Conservation (phyloP, 2,113 vertebrate species). For the Rattus rattus region DNA sequence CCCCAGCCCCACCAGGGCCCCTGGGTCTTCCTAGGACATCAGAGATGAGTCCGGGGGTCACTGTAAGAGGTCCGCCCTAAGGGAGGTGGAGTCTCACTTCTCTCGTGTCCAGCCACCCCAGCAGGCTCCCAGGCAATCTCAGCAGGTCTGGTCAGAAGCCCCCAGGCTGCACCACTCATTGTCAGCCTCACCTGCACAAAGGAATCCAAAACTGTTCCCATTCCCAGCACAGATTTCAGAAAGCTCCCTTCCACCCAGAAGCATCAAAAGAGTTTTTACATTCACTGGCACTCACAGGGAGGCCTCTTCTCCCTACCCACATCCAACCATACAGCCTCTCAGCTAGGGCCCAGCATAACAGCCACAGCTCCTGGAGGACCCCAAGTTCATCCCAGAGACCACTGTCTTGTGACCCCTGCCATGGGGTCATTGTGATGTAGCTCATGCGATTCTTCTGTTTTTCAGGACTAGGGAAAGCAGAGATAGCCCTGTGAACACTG, state of each 20-base stretch:
- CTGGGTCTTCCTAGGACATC: neutral
- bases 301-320: neutral
- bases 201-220: fast-evolving
- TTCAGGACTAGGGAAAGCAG: neutral
- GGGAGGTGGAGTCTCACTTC: neutral
- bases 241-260: neutral
- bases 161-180: fast-evolving
- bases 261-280: neutral
- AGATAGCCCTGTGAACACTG: neutral
- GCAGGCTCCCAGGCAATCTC: no score
- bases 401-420: fast-evolving
- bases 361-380: neutral
- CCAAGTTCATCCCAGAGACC: neutral
- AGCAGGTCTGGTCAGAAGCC: neutral
- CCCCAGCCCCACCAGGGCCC: neutral
- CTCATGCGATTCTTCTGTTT: neutral
- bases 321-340: neutral
- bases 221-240: neutral
- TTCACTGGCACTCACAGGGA: neutral
- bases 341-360: neutral
- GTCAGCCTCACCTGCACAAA: neutral
- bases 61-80: fast-evolving
- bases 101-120: neutral
- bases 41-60: neutral
- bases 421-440: neutral